Evolutionary conservation across 2,888 invertebrate genomes (phyloP).

Genomic region (Mechanitis mazaeus): DNA sequence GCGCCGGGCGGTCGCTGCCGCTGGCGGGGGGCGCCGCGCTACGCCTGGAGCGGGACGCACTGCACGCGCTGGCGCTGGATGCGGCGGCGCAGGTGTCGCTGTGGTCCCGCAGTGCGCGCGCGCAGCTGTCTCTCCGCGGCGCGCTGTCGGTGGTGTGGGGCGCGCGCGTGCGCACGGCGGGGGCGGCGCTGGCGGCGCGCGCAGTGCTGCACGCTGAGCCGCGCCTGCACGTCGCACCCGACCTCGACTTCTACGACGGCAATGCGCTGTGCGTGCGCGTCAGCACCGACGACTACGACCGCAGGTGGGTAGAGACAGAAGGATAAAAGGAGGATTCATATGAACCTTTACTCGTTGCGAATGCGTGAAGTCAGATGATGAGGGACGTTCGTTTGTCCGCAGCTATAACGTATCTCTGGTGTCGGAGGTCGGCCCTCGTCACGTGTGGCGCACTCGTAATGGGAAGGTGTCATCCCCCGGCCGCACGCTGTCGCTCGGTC

Average conservation of each 20-base stretch:
- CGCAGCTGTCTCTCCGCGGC: constrained; percentile 32
- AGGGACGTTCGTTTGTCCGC: constrained; percentile 17
- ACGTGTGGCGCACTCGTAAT: constrained; percentile 26
- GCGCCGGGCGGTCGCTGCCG: constrained; percentile 23
- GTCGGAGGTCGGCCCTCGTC: constrained; percentile 26
- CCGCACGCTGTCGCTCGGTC: constrained; percentile 47
- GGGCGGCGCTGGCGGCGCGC: constrained; percentile 27
- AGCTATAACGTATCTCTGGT: constrained; percentile 10
- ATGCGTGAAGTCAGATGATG: constrained; percentile 12
- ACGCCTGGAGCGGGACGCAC: constrained; percentile 25
- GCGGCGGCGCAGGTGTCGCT: constrained; percentile 40
- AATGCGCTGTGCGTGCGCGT: constrained; percentile 57
- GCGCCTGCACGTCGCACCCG: constrained; percentile 41
- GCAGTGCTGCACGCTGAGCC: constrained; percentile 34
- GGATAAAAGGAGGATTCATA: no score
- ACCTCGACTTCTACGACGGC: constrained; percentile 57
- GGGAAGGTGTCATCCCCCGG: constrained; percentile 23
- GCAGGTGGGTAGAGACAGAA: constrained; percentile 18
- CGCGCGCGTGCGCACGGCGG: constrained; percentile 30
- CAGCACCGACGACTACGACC: constrained; percentile 28
- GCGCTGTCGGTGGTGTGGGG: constrained; percentile 23
- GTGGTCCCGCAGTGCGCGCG: constrained; percentile 41
- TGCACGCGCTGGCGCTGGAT: constrained; percentile 32
- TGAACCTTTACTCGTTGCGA: not conserved
- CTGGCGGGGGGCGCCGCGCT: constrained; percentile 32